Conservation (phyloP, 2,113 vertebrate species). For the Hippolais icterina region DNA sequence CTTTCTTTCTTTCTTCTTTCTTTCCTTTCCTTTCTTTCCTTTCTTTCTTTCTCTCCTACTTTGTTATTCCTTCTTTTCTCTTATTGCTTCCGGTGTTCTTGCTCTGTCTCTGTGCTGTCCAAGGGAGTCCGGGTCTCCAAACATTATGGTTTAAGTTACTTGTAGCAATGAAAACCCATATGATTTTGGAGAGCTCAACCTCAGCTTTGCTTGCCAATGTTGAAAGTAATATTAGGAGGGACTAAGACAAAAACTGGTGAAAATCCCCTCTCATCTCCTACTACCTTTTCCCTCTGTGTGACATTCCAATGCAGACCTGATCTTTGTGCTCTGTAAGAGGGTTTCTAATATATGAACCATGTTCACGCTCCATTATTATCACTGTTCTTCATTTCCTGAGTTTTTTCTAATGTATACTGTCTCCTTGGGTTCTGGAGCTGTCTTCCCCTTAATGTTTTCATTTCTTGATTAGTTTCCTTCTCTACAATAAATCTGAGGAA, state of each 20-base stretch:
- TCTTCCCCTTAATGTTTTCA: not conserved
- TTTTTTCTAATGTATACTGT: not conserved
- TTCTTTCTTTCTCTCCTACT: not conserved
- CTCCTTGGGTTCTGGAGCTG: not conserved
- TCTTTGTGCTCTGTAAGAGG: not conserved
- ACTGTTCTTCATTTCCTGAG: not conserved
- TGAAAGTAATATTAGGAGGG: not conserved
- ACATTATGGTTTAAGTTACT: not conserved
- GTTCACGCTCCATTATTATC: not conserved
- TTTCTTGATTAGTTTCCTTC: not conserved
- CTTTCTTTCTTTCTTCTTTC: not conserved
- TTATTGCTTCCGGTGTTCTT: not conserved
- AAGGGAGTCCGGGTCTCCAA: not conserved
- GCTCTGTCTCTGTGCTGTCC: not conserved
- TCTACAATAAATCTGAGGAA: not conserved
- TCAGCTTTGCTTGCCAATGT: not conserved
- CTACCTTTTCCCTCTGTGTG: not conserved
- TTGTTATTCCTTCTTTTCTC: not conserved
- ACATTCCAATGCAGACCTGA: not conserved
- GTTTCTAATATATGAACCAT: not conserved
- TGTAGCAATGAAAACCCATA: not conserved
- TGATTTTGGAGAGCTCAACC: not conserved
- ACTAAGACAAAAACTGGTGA: not conserved
- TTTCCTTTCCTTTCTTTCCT: not conserved
- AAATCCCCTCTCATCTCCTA: not conserved